These are phyloP conservation scores for Geotrypetes seraphini DNA, from an alignment of 2,797 vertebrate genomes.

Conservation along the genomic window DNA sequence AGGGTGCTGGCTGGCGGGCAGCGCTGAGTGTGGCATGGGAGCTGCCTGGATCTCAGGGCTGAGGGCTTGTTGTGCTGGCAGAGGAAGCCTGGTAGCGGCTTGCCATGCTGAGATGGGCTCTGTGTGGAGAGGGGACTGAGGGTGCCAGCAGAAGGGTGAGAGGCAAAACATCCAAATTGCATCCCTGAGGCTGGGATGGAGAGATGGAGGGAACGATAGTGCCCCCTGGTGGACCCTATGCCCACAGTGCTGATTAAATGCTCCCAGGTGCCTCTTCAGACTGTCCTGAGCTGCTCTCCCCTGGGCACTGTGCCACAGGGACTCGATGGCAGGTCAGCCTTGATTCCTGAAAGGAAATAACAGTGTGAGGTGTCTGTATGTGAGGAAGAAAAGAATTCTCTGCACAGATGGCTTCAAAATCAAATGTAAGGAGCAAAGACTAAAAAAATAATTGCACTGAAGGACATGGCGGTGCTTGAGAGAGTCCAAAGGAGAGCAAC, in stretches of 20 bases:
- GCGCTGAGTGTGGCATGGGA: background rate
- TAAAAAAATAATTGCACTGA: too few relatives aligned
- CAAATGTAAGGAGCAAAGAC: too few relatives aligned
- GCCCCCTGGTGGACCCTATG: background rate
- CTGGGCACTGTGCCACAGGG: too few relatives aligned
- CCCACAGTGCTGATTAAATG: background rate
- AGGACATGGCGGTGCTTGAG: too few relatives aligned
- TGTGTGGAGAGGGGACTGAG: slow-evolving; percentile 4
- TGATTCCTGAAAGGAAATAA: too few relatives aligned
- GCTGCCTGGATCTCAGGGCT: background rate
- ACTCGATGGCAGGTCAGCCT: too few relatives aligned
- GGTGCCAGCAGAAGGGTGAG: slow-evolving; percentile 3
- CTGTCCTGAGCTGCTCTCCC: too few relatives aligned
- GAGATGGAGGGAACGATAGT: slow-evolving; percentile 5
- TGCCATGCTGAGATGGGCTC: slow-evolving; percentile 29
- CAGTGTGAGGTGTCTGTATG: too few relatives aligned
- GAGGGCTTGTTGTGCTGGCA: slow-evolving; percentile 3
- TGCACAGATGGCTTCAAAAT: too few relatives aligned
- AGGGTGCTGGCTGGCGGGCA: background rate
- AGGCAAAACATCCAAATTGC: slow-evolving; percentile 2
- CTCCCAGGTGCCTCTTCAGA: slow-evolving; percentile 1
- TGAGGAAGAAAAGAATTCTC: too few relatives aligned
- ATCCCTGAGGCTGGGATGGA: slow-evolving; percentile 14
- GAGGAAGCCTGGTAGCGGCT: slow-evolving; percentile 13
- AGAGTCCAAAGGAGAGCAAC: too few relatives aligned